These are phyloP conservation scores for Palythoa heliodiscus DNA, from an alignment of 92 coral and sea anemone genomes.

Conservation along the genomic window DNA sequence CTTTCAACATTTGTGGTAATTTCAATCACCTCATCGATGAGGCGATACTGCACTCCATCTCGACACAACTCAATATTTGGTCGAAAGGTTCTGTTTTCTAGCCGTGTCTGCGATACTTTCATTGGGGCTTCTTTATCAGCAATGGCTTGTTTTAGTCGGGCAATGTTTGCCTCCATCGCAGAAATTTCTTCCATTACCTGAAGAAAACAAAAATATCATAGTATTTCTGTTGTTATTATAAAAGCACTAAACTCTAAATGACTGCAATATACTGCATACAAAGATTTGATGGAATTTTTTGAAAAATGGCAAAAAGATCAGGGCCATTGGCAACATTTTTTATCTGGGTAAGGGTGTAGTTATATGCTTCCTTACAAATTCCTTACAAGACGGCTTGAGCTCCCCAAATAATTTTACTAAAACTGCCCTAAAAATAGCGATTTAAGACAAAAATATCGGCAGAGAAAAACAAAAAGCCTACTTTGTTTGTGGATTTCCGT, in stretches of 20 bases:
- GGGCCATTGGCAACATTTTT: too few species aligned
- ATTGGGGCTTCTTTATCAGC: slow-evolving; percentile 92
- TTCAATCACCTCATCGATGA: slow-evolving; percentile 85
- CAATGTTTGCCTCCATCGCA: slow-evolving; percentile 93
- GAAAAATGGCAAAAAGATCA: too few species aligned
- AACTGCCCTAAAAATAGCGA: too few species aligned
- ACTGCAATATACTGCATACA: too few species aligned
- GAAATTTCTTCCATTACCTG: slow-evolving; percentile 93
- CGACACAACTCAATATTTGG: slow-evolving; percentile 98
- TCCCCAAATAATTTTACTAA: too few species aligned
- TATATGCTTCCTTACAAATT: too few species aligned
- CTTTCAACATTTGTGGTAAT: slow-evolving; percentile 85
- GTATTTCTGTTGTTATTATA: neutral
- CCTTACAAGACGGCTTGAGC: too few species aligned
- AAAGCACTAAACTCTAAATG: neutral
- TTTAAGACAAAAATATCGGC: too few species aligned
- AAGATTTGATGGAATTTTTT: too few species aligned
- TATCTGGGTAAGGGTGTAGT: too few species aligned
- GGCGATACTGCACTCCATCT: slow-evolving; percentile 94
- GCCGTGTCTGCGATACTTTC: slow-evolving; percentile 94
- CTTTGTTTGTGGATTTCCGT: too few species aligned
- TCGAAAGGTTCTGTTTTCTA: slow-evolving; percentile 92
- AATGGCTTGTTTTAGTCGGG: slow-evolving; percentile 83
- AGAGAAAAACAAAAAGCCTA: too few species aligned
- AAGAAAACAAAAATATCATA: neutral